Percentiles rank a stretch among this genome's conserved stretches.
Evolutionary conservation across 2,113 vertebrate species (phyloP).

Genomic region (Hippotragus niger): DNA sequence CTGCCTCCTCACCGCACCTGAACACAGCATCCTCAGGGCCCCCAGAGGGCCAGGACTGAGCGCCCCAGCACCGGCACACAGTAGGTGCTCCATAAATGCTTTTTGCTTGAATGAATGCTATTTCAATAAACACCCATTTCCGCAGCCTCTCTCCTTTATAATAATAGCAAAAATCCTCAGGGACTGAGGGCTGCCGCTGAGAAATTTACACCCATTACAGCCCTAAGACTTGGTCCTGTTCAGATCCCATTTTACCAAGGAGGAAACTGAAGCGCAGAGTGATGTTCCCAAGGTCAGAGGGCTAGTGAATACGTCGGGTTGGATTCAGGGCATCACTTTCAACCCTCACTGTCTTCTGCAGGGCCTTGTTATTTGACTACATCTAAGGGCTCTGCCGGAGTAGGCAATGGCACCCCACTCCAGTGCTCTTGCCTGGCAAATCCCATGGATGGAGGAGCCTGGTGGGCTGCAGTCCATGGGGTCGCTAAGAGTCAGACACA

Average conservation of each 20-base stretch:
- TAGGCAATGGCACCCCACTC: too few relatives aligned
- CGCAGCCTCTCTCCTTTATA: too few relatives aligned
- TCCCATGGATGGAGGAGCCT: too few relatives aligned
- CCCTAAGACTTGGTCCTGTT: background rate
- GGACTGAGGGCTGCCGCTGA: background rate
- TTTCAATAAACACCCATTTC: too few relatives aligned
- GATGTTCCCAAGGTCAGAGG: background rate
- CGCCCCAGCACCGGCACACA: background rate
- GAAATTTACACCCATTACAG: too few relatives aligned
- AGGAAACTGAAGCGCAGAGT: background rate
- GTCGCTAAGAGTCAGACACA: fast-evolving
- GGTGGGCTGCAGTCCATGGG: too few relatives aligned
- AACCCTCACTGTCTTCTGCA: background rate
- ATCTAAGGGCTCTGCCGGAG: too few relatives aligned
- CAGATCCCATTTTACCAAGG: background rate
- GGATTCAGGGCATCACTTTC: background rate
- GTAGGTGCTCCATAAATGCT: background rate
- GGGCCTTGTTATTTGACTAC: background rate
- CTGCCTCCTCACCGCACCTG: background rate
- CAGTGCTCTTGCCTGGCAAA: too few relatives aligned
- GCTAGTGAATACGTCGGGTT: too few relatives aligned
- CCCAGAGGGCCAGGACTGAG: background rate
- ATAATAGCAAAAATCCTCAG: background rate
- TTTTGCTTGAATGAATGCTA: background rate
- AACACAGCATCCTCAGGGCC: background rate